Conservation (phyloP, 1,140 invertebrate species). For the Nymphalis io region DNA sequence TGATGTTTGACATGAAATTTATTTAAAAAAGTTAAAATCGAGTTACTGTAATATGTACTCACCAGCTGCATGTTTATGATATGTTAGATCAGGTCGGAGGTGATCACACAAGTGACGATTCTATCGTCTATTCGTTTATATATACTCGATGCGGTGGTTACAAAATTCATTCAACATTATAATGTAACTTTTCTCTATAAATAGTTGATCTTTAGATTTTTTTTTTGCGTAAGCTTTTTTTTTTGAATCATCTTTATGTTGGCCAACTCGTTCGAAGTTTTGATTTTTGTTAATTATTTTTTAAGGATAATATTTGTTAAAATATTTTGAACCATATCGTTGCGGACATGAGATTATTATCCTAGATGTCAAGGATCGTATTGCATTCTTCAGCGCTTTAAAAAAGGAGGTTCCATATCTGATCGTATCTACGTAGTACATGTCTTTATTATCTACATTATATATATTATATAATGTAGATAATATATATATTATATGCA, state of each 20-base stretch:
- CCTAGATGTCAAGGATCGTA: slow-evolving; percentile 3
- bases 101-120: slow-evolving; percentile 60
- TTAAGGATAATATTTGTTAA: not conserved
- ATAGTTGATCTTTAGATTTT: slow-evolving; percentile 61
- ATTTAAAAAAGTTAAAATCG: slow-evolving; percentile 9
- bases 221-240: slow-evolving; percentile 60
- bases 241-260: not conserved
- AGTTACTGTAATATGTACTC: slow-evolving; percentile 44
- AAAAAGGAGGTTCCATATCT: not conserved
- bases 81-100: slow-evolving; percentile 61
- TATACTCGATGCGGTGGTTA: slow-evolving; percentile 53
- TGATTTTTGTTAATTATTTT: not conserved
- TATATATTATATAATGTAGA: too few relatives aligned
- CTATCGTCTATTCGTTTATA: slow-evolving; percentile 48
- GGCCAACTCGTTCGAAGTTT: too few relatives aligned
- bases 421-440: not conserved
- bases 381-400: not conserved
- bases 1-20: not conserved
- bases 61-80: slow-evolving; percentile 69
- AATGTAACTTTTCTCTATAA: slow-evolving; percentile 71
- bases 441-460: too few relatives aligned
- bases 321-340: not conserved
- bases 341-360: not conserved
- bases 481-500: too few relatives aligned
- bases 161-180: slow-evolving; percentile 71